Conservation (phyloP, 1,140 invertebrate species). For the Matsumurasca onukii region DNA sequence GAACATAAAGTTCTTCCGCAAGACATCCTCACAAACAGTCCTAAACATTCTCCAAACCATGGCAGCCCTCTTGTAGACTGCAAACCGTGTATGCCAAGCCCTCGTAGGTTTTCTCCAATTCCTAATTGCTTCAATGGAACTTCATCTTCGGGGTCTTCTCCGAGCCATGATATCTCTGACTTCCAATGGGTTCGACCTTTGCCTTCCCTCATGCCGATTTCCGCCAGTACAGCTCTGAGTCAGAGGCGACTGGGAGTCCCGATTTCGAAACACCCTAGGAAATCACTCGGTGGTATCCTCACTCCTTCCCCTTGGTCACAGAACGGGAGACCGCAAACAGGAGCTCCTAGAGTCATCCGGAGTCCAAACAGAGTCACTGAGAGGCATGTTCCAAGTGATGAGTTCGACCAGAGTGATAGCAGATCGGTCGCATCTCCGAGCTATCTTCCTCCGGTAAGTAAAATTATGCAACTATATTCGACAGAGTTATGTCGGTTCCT, state of each 20-base stretch:
- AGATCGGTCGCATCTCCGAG: constrained; percentile 1
- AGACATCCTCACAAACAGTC: neutral
- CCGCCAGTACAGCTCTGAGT: neutral
- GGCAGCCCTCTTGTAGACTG: neutral
- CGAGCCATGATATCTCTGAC: neutral
- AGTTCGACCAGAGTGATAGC: neutral
- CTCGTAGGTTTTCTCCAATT: neutral
- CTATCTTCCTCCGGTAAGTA: neutral
- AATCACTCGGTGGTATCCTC: constrained; percentile 35
- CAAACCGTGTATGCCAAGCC: constrained; percentile 4
- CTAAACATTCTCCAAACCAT: neutral
- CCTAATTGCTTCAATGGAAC: neutral
- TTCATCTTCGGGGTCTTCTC: constrained; percentile 3
- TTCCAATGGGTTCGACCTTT: constrained; percentile 26
- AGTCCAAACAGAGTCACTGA: constrained; percentile 6
- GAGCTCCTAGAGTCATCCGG: constrained; percentile 29
- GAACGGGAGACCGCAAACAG: constrained; percentile 35
- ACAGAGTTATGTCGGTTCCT: no score
- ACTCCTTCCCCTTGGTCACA: constrained; percentile 42
- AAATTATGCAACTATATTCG: no score
- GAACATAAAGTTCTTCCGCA: neutral
- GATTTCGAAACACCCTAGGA: constrained; percentile 4
- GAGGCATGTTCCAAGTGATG: neutral
- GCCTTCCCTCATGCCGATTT: constrained; percentile 29
- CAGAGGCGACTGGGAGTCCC: neutral